These are phyloP conservation scores for Glaucopsyche alexis DNA, from an alignment of 2,888 invertebrate genomes.

Conservation along the genomic window DNA sequence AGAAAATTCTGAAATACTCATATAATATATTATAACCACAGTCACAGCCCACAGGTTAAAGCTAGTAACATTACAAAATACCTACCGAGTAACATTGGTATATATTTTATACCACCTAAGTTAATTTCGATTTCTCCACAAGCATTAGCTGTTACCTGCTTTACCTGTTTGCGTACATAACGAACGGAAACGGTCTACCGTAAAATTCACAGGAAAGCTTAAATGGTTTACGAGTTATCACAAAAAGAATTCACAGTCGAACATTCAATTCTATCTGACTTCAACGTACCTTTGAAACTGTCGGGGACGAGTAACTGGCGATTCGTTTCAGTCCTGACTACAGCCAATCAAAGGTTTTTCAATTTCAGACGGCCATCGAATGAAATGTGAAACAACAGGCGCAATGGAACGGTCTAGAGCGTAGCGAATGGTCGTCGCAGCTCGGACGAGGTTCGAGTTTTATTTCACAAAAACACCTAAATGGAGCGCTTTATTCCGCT, in stretches of 20 bases:
- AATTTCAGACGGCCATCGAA: slow-evolving; percentile 58
- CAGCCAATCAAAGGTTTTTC: slow-evolving; percentile 67
- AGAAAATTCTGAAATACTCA: no score
- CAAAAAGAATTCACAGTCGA: slow-evolving; percentile 40
- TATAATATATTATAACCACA: no score
- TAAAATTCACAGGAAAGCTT: background rate
- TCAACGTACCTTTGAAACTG: slow-evolving; percentile 54
- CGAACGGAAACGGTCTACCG: background rate
- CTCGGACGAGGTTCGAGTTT: slow-evolving; percentile 35
- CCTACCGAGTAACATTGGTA: no score
- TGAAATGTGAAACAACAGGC: slow-evolving; percentile 58
- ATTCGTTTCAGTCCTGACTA: slow-evolving; percentile 56
- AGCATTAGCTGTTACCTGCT: background rate
- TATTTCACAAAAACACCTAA: slow-evolving; percentile 37
- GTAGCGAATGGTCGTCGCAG: slow-evolving; percentile 41
- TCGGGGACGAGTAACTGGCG: slow-evolving; percentile 49
- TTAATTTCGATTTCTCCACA: background rate
- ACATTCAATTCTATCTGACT: slow-evolving; percentile 53
- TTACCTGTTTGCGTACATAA: background rate
- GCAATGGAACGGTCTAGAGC: slow-evolving; percentile 49
- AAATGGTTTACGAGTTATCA: background rate
- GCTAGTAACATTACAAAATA: no score
- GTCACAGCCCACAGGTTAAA: no score
- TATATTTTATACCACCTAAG: background rate
- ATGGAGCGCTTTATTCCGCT: slow-evolving; percentile 26